Evolutionary conservation across 2,797 vertebrate species (phyloP), one percentile per base, ranked within the genome.

Genomic region (Coregonus sp.): DNA sequence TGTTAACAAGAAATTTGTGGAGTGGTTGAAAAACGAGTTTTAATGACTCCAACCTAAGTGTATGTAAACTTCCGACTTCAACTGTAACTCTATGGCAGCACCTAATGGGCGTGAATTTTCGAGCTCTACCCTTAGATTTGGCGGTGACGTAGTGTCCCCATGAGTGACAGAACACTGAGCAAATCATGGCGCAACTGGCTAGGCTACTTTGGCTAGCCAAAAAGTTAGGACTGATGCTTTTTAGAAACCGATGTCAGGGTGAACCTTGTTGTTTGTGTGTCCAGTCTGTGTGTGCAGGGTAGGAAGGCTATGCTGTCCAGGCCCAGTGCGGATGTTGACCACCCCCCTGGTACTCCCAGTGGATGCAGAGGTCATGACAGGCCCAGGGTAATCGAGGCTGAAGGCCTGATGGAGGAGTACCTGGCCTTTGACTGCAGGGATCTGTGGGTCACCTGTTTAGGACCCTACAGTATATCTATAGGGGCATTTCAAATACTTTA

Each of bases 351-450:
- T 76, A 31, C 86, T 78, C 89, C 89, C 40, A 84, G 74, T 6
- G 70, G 84, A 78, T 77, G 81, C 51, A 88, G 89, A 75, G 75
- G 80, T 77, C 86, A 89, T 0, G 86, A 92, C 74, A 83, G 84
- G 72, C 84, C 86, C 0, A 92, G 88, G 79, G 85, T 97, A 61
- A 96, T 98, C 68, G 86, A 96, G 73, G 95, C 94, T 0, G 98
- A 99, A 86, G 98, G 98, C 63, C 51, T 96, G 84, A 93, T 98
- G 86, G 98, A 99, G 86, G 98, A 99, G 75, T 98, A 97, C 84
- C 90, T 99, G 81, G 98, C 97, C 33, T 98, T 96, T 51, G 97
- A 99, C 86, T 82, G 85, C 91, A 95, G 93, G 80, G 95, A 97
- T 77, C 80, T 91, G 98, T 99, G 90, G 90, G 97, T 95, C n/a